Evolutionary conservation across 2,888 invertebrate species (phyloP), one percentile per base, ranked within the genome.

Genomic region (Pachycephus smyrnensis): DNA sequence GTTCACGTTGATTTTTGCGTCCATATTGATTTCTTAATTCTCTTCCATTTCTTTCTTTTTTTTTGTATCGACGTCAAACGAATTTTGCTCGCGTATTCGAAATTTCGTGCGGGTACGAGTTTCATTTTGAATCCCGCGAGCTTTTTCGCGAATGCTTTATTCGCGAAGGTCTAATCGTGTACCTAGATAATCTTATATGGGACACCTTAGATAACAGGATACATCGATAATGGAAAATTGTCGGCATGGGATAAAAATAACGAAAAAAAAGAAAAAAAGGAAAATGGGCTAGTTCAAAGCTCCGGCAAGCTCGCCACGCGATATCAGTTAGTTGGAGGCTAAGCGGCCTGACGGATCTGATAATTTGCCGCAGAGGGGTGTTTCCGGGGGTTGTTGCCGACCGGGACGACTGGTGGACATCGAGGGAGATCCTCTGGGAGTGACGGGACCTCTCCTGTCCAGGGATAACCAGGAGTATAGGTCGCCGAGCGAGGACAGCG

Each of bases 401-500:
- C 89, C 91, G 75, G 90, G 90, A 88, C 88, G 90, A 86, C 89
- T 91, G 84, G 86, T 89, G 88, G 91, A 91, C 88, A 86, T 90
- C 89, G 91, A 91, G 86, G 91, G 90, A 88, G 91, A 91, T 86
- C 91, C 91, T 73, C 84, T 90, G 78, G 91, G 91, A 88, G 90
- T 89, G 78, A 91, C 90, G 83, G 91, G 91, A 85, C 89, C 90
- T 40, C 88, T 90, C 82, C 85, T 89, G 82, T 85, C 88, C 71
- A 84, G 90, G 87, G 93, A 94, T 93, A 93, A 93, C 92, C 95
- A 95, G 91, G 95, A 95, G 91, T 95, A 95, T 93, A 95, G 96
- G 92, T 96, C 97, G 90, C 97, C 97, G 87, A 97, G 97, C 92
- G 98, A 98, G 93, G 98, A 98, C 95, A 97, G 97, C 92, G 98